phyloP scores from a whole-genome alignment of 1,140 invertebrate genomes.

The Cotesia typhae region DNA sequence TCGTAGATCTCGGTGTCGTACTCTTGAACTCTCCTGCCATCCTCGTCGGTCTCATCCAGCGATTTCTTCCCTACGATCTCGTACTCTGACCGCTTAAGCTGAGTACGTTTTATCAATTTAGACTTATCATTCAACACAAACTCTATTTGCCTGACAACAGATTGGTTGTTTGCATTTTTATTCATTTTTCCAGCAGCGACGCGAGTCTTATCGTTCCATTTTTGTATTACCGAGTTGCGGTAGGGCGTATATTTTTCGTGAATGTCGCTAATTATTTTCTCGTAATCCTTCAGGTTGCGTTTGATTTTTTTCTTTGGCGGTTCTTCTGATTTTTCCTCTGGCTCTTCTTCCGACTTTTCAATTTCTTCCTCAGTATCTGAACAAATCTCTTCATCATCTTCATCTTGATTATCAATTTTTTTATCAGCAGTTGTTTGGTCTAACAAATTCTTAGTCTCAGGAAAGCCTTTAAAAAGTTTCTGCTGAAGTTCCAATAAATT shows the following conservation, averaged over 20 bases:
- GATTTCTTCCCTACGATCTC: slow-evolving; percentile 73
- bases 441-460: slow-evolving; percentile 70
- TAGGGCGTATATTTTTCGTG: slow-evolving; percentile 76
- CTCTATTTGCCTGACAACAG: slow-evolving; percentile 86
- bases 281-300: slow-evolving; percentile 66
- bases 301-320: slow-evolving; percentile 70
- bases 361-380: slow-evolving; percentile 66
- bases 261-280: slow-evolving; percentile 69
- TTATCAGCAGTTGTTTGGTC: slow-evolving; percentile 44
- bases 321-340: slow-evolving; percentile 55
- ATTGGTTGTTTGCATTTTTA: slow-evolving; percentile 77
- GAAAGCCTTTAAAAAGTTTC: slow-evolving; percentile 70
- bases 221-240: slow-evolving; percentile 82
- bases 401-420: slow-evolving; percentile 41
- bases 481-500: slow-evolving; percentile 72
- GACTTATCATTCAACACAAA: slow-evolving; percentile 82
- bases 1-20: slow-evolving; percentile 91
- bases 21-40: slow-evolving; percentile 68
- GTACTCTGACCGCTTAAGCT: slow-evolving; percentile 80
- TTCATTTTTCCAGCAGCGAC: slow-evolving; percentile 70
- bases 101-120: slow-evolving; percentile 82
- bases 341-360: slow-evolving; percentile 60
- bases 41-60: slow-evolving; percentile 47
- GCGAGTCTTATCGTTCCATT: slow-evolving; percentile 92
- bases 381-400: slow-evolving; percentile 64